phyloP scores from a whole-genome alignment of 2,888 invertebrate genomes.

The Drosophila fungiperda region DNA sequence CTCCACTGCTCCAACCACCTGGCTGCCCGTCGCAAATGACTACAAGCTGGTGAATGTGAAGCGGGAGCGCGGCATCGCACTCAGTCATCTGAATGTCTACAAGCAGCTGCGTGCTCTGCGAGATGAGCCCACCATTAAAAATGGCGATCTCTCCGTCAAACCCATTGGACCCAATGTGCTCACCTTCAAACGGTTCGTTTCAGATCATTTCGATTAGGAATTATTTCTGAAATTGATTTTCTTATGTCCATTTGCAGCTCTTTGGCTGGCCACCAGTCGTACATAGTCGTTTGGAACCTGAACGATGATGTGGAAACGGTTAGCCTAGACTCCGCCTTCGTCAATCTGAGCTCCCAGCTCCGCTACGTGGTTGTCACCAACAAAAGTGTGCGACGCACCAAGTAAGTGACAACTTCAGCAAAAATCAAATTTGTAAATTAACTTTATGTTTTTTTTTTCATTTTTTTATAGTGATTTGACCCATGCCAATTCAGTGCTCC shows the following conservation, averaged over 20 bases:
- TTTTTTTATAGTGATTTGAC: slow-evolving; percentile 66
- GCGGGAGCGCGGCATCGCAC: slow-evolving; percentile 84
- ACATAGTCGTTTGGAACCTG: slow-evolving; percentile 86
- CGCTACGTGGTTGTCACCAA: slow-evolving; percentile 78
- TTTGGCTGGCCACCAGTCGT: slow-evolving; percentile 71
- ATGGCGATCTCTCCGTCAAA: slow-evolving; percentile 86
- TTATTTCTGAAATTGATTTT: background rate
- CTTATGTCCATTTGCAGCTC: slow-evolving; percentile 48
- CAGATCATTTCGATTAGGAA: fast-evolving
- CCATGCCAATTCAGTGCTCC: slow-evolving; percentile 64
- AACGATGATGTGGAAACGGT: slow-evolving; percentile 81
- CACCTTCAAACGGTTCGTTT: slow-evolving; percentile 81
- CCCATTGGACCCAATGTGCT: slow-evolving; percentile 85
- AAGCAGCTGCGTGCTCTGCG: slow-evolving; percentile 86
- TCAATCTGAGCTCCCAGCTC: slow-evolving; percentile 59
- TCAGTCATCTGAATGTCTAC: slow-evolving; percentile 88
- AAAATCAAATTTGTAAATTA: no score
- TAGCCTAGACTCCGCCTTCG: slow-evolving; percentile 81
- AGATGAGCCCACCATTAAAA: slow-evolving; percentile 85
- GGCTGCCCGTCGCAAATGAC: slow-evolving; percentile 86
- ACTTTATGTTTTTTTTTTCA: background rate
- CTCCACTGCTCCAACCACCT: slow-evolving; percentile 74
- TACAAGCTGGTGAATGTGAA: slow-evolving; percentile 87
- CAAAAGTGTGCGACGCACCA: slow-evolving; percentile 74
- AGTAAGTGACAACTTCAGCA: slow-evolving; percentile 55